Conservation (phyloP, 2,888 invertebrate genomes). For the Polietes domitor region DNA sequence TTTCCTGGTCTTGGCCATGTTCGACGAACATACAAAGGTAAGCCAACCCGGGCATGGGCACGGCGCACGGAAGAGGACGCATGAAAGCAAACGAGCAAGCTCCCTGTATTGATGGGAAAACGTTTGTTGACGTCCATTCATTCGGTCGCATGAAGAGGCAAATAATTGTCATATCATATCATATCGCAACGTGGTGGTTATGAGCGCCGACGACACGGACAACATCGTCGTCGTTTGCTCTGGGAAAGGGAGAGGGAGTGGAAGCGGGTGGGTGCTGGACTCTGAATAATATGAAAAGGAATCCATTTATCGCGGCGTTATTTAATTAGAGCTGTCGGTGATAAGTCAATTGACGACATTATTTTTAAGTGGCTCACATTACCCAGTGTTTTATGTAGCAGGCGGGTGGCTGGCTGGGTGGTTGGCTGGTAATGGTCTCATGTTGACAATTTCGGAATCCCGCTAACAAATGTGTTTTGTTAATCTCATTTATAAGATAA, state of each 20-base stretch:
- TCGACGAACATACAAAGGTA: neutral
- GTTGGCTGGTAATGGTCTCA: neutral
- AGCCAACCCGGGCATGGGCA: neutral
- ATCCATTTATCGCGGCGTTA: slow-evolving; percentile 42
- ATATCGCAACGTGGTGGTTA: slow-evolving; percentile 20
- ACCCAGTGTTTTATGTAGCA: neutral
- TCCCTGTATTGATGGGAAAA: neutral
- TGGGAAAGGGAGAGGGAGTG: no score
- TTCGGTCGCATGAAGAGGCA: slow-evolving; percentile 32
- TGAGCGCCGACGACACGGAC: neutral
- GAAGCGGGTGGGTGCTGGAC: no score
- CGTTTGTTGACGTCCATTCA: slow-evolving; percentile 2
- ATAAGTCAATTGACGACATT: slow-evolving; percentile 55
- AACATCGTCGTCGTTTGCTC: neutral
- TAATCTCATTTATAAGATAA: neutral
- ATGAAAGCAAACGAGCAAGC: neutral
- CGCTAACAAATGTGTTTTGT: neutral
- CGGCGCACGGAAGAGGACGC: neutral
- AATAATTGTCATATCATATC: slow-evolving; percentile 55
- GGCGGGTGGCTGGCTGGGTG: neutral
- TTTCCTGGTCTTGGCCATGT: no score
- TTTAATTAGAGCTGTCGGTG: slow-evolving; percentile 44
- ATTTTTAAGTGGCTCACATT: slow-evolving; percentile 47
- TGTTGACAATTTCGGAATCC: neutral
- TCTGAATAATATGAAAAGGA: slow-evolving; percentile 16